Conservation (phyloP, 2,797 vertebrate genomes). For the Tokudaia tokunoshimensis region DNA sequence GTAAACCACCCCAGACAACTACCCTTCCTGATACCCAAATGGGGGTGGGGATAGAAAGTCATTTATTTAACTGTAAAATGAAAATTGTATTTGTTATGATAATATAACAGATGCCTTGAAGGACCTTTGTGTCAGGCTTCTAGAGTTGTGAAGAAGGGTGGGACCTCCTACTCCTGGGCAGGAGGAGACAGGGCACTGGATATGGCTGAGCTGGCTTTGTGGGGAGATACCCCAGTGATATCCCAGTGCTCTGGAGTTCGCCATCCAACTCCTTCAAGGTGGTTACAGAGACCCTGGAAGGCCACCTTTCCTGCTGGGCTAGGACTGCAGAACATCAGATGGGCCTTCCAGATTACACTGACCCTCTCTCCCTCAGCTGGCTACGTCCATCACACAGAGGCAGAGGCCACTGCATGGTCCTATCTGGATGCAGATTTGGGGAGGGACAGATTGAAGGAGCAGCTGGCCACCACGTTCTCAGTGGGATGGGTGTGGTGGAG, state of each 20-base stretch:
- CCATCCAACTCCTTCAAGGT: neutral
- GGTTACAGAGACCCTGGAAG: neutral
- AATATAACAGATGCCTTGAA: conserved; percentile 86
- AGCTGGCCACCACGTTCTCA: neutral
- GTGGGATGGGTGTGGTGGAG: neutral
- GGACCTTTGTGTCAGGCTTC: conserved; percentile 65
- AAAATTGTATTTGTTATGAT: conserved; percentile 88
- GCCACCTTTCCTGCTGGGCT: neutral
- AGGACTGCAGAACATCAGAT: neutral
- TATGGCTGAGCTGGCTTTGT: neutral
- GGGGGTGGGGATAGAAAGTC: neutral
- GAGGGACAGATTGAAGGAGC: too few species aligned
- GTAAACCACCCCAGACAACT: neutral
- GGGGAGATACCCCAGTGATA: neutral
- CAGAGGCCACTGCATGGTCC: accelerated
- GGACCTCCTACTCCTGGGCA: neutral
- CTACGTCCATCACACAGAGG: accelerated
- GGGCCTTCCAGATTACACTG: neutral
- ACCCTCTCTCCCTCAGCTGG: neutral
- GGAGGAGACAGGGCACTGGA: neutral
- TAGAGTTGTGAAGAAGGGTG: neutral
- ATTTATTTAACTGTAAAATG: conserved; percentile 90
- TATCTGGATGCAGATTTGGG: neutral
- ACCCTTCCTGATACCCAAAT: neutral
- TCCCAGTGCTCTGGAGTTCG: neutral